Conservation (phyloP, 2,113 vertebrate species). For the Gorsachius goisagi region DNA sequence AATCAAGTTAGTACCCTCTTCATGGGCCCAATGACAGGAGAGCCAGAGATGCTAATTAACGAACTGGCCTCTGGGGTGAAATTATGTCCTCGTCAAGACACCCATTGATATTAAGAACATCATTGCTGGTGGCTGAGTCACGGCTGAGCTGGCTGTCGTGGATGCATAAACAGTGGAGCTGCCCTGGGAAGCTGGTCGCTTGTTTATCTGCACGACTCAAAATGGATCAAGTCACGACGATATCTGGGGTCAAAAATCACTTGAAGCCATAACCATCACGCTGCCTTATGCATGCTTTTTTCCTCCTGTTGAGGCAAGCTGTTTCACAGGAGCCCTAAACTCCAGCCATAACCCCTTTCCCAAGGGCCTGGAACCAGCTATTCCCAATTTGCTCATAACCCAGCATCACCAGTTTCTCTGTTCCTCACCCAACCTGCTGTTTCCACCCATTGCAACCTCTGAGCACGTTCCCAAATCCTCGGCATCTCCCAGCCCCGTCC, state of each 20-base stretch:
- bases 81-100: constrained; percentile 34
- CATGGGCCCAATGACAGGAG: constrained; percentile 5
- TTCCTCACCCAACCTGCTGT: background rate
- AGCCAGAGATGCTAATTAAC: background rate
- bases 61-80: constrained; percentile 33
- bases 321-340: background rate
- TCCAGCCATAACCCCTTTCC: background rate
- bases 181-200: background rate
- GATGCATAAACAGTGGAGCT: background rate
- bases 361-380: background rate
- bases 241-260: background rate
- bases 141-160: background rate
- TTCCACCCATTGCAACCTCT: background rate
- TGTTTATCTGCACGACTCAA: background rate
- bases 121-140: constrained; percentile 47
- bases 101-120: constrained; percentile 10
- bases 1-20: background rate
- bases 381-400: background rate
- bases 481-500: background rate
- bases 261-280: background rate
- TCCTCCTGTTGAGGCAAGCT: background rate
- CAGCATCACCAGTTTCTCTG: background rate
- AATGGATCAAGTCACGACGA: background rate
- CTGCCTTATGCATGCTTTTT: background rate
- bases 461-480: background rate